phyloP scores from a whole-genome alignment of 2,888 invertebrate species.

The Diaperis boleti region DNA sequence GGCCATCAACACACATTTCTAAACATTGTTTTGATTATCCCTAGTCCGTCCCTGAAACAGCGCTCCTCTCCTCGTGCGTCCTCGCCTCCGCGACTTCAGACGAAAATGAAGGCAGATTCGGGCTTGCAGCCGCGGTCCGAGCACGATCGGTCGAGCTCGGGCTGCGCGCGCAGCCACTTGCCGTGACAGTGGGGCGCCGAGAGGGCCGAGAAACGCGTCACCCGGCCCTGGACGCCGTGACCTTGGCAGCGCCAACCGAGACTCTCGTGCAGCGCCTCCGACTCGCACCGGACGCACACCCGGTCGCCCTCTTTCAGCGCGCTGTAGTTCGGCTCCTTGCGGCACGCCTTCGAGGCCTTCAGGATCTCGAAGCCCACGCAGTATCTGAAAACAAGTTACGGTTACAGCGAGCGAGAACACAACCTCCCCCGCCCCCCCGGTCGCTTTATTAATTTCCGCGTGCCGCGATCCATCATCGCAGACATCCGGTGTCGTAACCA shows the following conservation, averaged over 20 bases:
- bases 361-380: slow-evolving; percentile 87
- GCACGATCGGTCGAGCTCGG: slow-evolving; percentile 59
- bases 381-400: slow-evolving; percentile 73
- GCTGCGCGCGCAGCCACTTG: slow-evolving; percentile 79
- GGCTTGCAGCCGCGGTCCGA: slow-evolving; percentile 58
- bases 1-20: slow-evolving; percentile 35
- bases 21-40: slow-evolving; percentile 19
- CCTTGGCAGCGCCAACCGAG: slow-evolving; percentile 86
- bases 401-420: no score
- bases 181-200: slow-evolving; percentile 91
- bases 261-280: slow-evolving; percentile 81
- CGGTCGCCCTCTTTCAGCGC: slow-evolving; percentile 81
- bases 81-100: slow-evolving; percentile 51
- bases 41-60: slow-evolving; percentile 11
- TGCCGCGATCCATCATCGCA: slow-evolving; percentile 11
- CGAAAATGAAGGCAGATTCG: slow-evolving; percentile 62
- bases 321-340: slow-evolving; percentile 79
- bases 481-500: slow-evolving; percentile 14
- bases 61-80: slow-evolving; percentile 15
- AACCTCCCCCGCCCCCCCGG: neutral
- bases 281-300: slow-evolving; percentile 86
- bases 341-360: slow-evolving; percentile 85
- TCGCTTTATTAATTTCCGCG: slow-evolving; percentile 4
- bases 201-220: slow-evolving; percentile 86
- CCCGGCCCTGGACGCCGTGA: slow-evolving; percentile 81